Evolutionary conservation across 2,888 invertebrate species (phyloP), one percentile per base, ranked within the genome.

Genomic region (Syrphus vitripennis): DNA sequence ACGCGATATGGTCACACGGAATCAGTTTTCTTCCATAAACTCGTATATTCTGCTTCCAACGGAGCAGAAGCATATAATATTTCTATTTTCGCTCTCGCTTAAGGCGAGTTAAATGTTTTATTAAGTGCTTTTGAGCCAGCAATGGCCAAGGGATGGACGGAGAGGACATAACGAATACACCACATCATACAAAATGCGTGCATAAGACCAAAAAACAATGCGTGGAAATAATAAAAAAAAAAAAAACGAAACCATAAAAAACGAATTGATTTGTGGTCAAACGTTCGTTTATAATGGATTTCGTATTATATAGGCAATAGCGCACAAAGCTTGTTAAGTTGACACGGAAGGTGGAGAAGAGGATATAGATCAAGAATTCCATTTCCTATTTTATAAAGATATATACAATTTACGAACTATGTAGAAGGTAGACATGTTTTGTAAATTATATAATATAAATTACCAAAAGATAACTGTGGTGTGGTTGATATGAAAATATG

Each of bases 191-290:
- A 40, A 37, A 61, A 74, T 79, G 83, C 63, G 79, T 79, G 69
- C 29, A 29, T n/a, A 34, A 16, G 63, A 26, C 34, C 45, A 61
- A 48, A 45, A n/a, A 42, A 79, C 55, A 55, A 72, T 48, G 61
- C 48, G 21, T 55, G 53, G 65, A 67, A 48, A 48, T 29, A 65
- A 29, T 29, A 65, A 48, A 19, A 50, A 26, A n/a, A 5, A 31
- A 26, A 65, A 31, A 21, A 59, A 61, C n/a, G n/a, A n/a, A n/a
- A n/a, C n/a, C n/a, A n/a, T n/a, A 40, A 24, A 21, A 26, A 19
- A 12, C 21, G 31, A 80, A 80, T 72, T 80, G 80, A 81, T 81
- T 84, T 84, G 84, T 76, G 71, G 81, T 63, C 40, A 77, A 84
- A 26, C 69, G 71, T 77, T 84, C 69, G 71, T 77, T 84, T 80